These are phyloP conservation scores for Illadopsis cleaveri DNA, from an alignment of 2,113 vertebrate genomes.

Conservation along the genomic window DNA sequence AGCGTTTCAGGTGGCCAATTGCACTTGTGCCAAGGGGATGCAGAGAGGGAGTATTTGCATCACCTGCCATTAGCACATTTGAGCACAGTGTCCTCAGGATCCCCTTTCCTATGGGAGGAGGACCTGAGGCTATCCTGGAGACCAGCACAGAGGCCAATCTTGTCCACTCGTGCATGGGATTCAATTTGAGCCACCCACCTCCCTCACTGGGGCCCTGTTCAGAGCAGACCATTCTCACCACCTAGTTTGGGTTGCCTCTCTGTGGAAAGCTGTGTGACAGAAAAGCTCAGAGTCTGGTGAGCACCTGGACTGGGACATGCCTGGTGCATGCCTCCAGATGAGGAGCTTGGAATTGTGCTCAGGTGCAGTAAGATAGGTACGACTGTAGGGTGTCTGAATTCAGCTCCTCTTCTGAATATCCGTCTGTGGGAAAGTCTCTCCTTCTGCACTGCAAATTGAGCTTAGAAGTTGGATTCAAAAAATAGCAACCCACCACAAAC, in stretches of 20 bases:
- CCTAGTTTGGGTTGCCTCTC: neutral
- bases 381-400: neutral
- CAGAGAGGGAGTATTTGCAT: neutral
- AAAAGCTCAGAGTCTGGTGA: neutral
- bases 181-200: neutral
- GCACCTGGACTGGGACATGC: neutral
- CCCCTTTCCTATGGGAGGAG: neutral
- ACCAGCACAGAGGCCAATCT: neutral
- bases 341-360: neutral
- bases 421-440: neutral
- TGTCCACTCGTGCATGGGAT: neutral
- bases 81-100: neutral
- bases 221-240: rapidly evolving
- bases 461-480: neutral
- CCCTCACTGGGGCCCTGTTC: neutral
- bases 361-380: neutral
- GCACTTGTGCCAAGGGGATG: neutral
- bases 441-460: neutral
- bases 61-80: neutral
- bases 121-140: neutral
- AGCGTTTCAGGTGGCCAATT: neutral
- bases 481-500: neutral
- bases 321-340: neutral
- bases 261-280: neutral
- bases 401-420: neutral